Evolutionary conservation across 2,888 invertebrate species (phyloP), one percentile per base, ranked within the genome.

Genomic region (Steinernema hermaphroditum): DNA sequence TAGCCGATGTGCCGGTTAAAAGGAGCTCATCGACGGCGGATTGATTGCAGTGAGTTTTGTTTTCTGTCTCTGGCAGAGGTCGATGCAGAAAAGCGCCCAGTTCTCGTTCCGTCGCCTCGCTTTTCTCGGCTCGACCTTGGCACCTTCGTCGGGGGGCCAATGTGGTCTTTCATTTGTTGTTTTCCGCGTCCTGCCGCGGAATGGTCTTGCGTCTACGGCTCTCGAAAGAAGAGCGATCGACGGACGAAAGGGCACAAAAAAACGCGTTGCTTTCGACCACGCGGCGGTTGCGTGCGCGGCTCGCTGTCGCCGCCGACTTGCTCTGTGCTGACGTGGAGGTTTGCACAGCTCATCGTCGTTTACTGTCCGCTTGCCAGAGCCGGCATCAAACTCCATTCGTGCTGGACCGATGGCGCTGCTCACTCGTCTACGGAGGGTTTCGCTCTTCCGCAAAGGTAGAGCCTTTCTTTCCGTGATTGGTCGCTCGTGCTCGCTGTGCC

Each of bases 41-140:
- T 19, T 50, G 22, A 24, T 24, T 16, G 62, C 16, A 2, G 16
- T 54, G 24, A 14, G 54, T n/a, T 54, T 54, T 54, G 27, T 54
- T 34, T 16, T 62, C 16, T 29, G 62, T 37, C 37, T 37, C 12
- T 37, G 37, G 37, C 37, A 37, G 6, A 37, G 37, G 37, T 37
- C 37, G 37, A 37, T 4, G 37, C 37, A 4, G 37, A 12, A 4
- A 37, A 37, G 37, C 12, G 37, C 12, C 6, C 6, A 8, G 12
- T 37, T 37, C 4, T 37, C 12, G 6, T 37, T 37, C 12, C 37
- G 37, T 4, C 37, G 12, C 37, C 37, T 37, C 62, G 12, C 50
- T 50, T 50, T 50, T 50, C 50, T 46, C 19, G 62, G 37, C 37
- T 37, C 62, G 62, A 62, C 62, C 62, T 62, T 62, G 62, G 62